These are phyloP conservation scores for Limnephilus rhombicus DNA, from an alignment of 2,888 invertebrate genomes.

Conservation along the genomic window DNA sequence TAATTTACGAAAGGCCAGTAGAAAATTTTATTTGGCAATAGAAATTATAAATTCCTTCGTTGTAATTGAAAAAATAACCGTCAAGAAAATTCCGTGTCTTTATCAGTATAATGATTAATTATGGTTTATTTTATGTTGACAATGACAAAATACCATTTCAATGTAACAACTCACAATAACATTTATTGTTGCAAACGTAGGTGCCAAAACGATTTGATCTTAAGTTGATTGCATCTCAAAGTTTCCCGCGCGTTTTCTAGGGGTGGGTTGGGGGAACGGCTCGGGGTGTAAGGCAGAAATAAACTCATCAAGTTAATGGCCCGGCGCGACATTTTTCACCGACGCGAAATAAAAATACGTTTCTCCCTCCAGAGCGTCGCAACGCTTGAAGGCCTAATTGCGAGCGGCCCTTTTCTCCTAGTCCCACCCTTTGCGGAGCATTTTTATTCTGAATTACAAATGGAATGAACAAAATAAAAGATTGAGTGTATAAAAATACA, in stretches of 20 bases:
- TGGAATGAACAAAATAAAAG: slow-evolving; percentile 40
- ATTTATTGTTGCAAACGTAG: not conserved
- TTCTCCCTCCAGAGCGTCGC: slow-evolving; percentile 54
- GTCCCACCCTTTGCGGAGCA: slow-evolving; percentile 18
- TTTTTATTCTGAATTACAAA: slow-evolving; percentile 45
- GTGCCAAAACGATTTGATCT: not conserved
- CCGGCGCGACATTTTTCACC: slow-evolving; percentile 65
- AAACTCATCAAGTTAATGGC: slow-evolving; percentile 66
- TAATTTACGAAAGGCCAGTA: no score
- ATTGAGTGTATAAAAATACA: slow-evolving; percentile 2
- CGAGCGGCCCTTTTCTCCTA: slow-evolving; percentile 58
- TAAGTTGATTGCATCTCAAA: slow-evolving; percentile 24
- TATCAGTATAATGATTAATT: not conserved
- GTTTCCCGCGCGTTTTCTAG: not conserved
- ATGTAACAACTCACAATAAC: not conserved
- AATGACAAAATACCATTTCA: not conserved
- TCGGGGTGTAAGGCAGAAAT: slow-evolving; percentile 64
- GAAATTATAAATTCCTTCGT: no score
- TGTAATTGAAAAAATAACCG: no score
- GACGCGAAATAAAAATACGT: slow-evolving; percentile 64
- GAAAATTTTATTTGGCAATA: no score
- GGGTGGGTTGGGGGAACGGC: not conserved
- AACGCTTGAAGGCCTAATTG: slow-evolving; percentile 62
- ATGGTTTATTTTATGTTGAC: not conserved
- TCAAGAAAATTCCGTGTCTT: no score